Evolutionary conservation across 2,797 vertebrate species (phyloP), one percentile per base, ranked within the genome.

Genomic region (Melanotaenia maccullochi): DNA sequence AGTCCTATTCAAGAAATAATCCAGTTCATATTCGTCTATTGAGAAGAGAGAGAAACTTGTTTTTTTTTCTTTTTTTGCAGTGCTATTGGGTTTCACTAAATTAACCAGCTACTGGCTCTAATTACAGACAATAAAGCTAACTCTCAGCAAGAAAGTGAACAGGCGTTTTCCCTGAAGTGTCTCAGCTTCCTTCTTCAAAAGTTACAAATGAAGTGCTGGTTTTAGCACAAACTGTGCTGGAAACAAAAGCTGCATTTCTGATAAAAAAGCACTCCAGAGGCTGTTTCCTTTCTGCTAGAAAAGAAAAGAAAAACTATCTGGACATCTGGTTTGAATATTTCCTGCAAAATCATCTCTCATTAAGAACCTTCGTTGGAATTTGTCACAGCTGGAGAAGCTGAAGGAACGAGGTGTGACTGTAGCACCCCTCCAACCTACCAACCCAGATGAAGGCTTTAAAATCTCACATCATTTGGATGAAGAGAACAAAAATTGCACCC

Each of bases 241-340:
- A 5, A 75, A 44, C 25, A 35, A 64, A 83, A 42, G 22, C 49
- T 59, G 33, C 36, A 62, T 55, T 40, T 57, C 13, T 32, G 14
- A 68, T 49, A 9, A 24, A 38, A 36, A 71, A 57, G 1, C 14
- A 12, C 60, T 66, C 12, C 12, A 36, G 54, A 30, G 30, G 42
- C 18, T 57, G 28, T 16, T 62, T 56, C 35, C 5, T 51, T 51
- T 55, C 36, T 59, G 28, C 13, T 49, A 42, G 54, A 32, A 65
- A 59, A 62, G 64, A 30, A 18, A 36, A 1, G 1, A 57, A 71
- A 82, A 71, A 82, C 62, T 47, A 47, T 33, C 20, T 20, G 11
- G 18, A 78, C 77, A 80, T 77, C 71, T 87, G 83, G 24, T 63
- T 71, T 77, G 28, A 14, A 67, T 81, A 71, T 56, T n/a, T 60